Percentiles rank a stretch among this genome's conserved stretches.
phyloP scores from a whole-genome alignment of 2,888 invertebrate genomes.

The Acholoe squamosa region DNA sequence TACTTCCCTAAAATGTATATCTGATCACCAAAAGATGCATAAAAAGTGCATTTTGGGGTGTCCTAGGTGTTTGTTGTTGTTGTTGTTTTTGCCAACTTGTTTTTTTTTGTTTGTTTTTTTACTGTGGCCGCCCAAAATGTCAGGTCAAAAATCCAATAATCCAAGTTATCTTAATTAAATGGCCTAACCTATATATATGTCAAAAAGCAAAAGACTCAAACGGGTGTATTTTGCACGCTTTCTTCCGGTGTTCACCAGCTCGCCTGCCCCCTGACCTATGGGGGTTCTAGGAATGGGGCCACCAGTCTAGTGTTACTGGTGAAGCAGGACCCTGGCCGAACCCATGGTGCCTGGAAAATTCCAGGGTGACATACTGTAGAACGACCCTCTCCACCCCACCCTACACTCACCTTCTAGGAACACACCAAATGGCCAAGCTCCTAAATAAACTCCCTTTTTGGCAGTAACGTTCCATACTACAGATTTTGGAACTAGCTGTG shows the following conservation, averaged over 20 bases:
- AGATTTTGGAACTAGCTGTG: not conserved
- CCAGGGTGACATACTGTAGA: constrained; percentile 26
- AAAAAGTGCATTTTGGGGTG: too few relatives aligned
- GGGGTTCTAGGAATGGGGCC: constrained; percentile 54
- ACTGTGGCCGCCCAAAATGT: too few relatives aligned
- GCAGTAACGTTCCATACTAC: not conserved
- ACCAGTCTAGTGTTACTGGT: not conserved
- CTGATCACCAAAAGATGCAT: too few relatives aligned
- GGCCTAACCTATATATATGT: too few relatives aligned
- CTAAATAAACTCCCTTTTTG: not conserved
- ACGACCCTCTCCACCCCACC: constrained; percentile 1
- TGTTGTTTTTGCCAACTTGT: too few relatives aligned
- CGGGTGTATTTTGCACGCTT: not conserved
- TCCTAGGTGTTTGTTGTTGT: not conserved
- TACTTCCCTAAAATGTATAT: too few relatives aligned
- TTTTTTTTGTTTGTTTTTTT: too few relatives aligned
- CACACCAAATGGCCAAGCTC: not conserved
- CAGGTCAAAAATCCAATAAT: too few relatives aligned
- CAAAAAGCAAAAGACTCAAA: too few relatives aligned
- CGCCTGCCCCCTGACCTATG: constrained; percentile 28
- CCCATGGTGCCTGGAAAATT: constrained; percentile 56
- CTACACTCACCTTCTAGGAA: constrained; percentile 2
- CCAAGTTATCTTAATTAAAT: too few relatives aligned
- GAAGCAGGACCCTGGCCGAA: not conserved
- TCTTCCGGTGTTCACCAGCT: constrained; percentile 22